These are phyloP conservation scores for Apolygus lucorum DNA, from an alignment of 1,140 invertebrate species.

Conservation along the genomic window DNA sequence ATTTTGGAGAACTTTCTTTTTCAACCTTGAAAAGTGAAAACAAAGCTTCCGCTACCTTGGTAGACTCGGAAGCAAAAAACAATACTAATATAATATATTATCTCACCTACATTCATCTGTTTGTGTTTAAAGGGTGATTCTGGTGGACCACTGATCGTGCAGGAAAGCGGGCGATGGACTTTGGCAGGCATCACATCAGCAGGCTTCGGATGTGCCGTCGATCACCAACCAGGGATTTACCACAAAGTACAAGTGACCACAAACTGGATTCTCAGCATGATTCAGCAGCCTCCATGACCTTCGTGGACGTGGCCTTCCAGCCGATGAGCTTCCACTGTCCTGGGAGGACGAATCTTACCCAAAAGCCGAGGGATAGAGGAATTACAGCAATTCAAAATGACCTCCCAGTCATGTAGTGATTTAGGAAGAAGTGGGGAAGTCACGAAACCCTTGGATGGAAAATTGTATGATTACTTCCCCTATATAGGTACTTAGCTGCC, in stretches of 20 bases:
- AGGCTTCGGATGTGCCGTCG: slow-evolving; percentile 75
- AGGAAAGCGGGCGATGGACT: slow-evolving; percentile 50
- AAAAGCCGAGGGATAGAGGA: neutral
- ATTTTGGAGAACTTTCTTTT: too few species aligned
- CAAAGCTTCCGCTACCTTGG: too few species aligned
- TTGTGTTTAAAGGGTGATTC: slow-evolving; percentile 57
- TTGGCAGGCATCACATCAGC: slow-evolving; percentile 77
- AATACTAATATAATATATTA: too few species aligned
- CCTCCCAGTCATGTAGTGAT: neutral
- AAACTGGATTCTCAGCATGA: slow-evolving; percentile 51
- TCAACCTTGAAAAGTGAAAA: too few species aligned
- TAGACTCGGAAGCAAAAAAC: too few species aligned
- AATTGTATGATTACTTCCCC: neutral
- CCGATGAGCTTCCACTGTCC: too few species aligned
- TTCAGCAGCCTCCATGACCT: slow-evolving; percentile 18
- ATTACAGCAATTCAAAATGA: neutral
- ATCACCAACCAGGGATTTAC: slow-evolving; percentile 79
- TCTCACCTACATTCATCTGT: neutral
- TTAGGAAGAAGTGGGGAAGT: neutral
- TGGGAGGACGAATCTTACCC: neutral
- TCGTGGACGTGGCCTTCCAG: slow-evolving; percentile 20
- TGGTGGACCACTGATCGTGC: slow-evolving; percentile 67
- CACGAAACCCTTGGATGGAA: neutral
- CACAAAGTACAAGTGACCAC: slow-evolving; percentile 63
- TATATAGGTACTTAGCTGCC: neutral